Evolutionary conservation across 2,888 invertebrate genomes (phyloP), one percentile per base, ranked within the genome.

Genomic region (Troglohyphantes excavatus): DNA sequence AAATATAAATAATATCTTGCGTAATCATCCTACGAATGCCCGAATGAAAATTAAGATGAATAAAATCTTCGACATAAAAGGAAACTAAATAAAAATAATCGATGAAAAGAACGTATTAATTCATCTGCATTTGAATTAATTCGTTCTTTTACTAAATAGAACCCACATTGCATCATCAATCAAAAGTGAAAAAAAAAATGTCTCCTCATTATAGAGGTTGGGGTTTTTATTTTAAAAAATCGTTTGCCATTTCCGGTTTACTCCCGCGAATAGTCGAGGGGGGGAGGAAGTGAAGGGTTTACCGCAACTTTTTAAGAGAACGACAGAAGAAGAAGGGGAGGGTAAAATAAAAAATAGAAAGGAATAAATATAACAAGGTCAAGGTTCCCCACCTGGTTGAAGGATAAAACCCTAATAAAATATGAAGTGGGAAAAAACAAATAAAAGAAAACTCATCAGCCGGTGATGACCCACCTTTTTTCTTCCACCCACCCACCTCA

Each of bases 351-450:
- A 78, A 78, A 65, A 59, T n/a, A n/a, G 53, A 72, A 70, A 39
- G 33, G 83, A 83, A 53, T 53, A 53, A 53, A 53, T 53, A 53
- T 53, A 53, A 82, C 82, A 82, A 83, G 83, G 83, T 63, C 83
- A 83, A 83, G 83, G 83, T 63, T 65, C 26, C 61, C 39, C 65
- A 65, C 78, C 78, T 78, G n/a, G 29, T 26, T 9, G 43, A 78
- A 53, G 72, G 72, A 83, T 39, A 72, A 72, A 83, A 83, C 61
- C 70, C 63, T 83, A 72, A 83, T 83, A 83, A 83, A 83, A 83
- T 68, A 83, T 72, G 61, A 72, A 27, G 83, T 53, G n/a, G 53
- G 33, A 53, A 63, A 83, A 72, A 83, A 78, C 39, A 78, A 72
- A 72, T 39, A 72, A 83, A 72, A 43, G 53, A n/a, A 53, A 83